These are phyloP conservation scores for Archivesica marissinica DNA, from an alignment of 1,140 invertebrate species.

Conservation along the genomic window DNA sequence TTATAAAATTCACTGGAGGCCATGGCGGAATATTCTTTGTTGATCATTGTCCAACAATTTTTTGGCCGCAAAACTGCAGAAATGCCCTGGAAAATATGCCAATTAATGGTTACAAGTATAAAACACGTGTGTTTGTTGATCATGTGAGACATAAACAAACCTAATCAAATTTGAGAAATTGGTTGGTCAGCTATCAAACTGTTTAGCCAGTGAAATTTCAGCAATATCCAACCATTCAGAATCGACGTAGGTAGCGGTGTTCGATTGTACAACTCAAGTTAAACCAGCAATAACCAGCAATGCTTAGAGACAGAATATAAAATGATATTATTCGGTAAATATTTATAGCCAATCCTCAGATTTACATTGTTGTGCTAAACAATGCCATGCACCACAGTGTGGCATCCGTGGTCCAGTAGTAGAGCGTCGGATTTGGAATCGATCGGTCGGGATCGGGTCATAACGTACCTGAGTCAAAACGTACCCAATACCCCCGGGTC, in stretches of 20 bases:
- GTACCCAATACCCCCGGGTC: too few species aligned
- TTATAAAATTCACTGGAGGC: constrained; percentile 25
- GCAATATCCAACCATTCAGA: constrained; percentile 78
- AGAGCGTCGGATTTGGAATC: too few species aligned
- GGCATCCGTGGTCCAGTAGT: too few species aligned
- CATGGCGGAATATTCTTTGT: constrained; percentile 35
- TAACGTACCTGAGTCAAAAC: too few species aligned
- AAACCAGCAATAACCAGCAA: neutral
- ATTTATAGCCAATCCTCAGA: too few species aligned
- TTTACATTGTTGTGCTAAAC: too few species aligned
- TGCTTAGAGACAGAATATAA: too few species aligned
- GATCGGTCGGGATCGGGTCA: too few species aligned
- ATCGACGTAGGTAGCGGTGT: neutral
- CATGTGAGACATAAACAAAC: constrained; percentile 80
- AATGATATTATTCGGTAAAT: too few species aligned
- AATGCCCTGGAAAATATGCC: constrained; percentile 2
- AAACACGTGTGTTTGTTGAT: constrained; percentile 76
- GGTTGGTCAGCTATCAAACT: constrained; percentile 80
- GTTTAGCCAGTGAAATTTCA: constrained; percentile 81
- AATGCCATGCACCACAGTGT: too few species aligned
- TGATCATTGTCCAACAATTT: constrained; percentile 8
- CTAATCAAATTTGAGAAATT: constrained; percentile 81
- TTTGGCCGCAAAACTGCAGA: neutral
- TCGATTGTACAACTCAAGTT: neutral
- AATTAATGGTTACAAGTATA: constrained; percentile 21